Conservation (phyloP, 2,113 vertebrate species). For the Ariopsis seemanni region DNA sequence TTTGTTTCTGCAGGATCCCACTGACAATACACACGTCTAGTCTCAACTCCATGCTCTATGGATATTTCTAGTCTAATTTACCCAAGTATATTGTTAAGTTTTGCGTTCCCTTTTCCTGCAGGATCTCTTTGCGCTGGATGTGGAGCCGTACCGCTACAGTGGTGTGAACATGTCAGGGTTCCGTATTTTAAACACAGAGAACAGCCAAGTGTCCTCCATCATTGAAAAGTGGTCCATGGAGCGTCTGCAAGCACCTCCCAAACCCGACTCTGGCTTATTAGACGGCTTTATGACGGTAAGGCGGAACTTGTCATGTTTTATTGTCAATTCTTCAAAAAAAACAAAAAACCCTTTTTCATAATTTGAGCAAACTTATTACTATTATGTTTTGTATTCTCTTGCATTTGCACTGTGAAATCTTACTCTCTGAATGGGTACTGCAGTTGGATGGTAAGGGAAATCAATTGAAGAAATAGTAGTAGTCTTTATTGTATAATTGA, state of each 20-base stretch:
- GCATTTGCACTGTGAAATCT: not conserved
- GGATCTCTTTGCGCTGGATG: conserved; percentile 96
- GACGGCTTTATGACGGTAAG: conserved; percentile 99
- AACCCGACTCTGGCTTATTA: conserved; percentile 97
- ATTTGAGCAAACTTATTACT: not conserved
- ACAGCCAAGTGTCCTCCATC: conserved; percentile 93
- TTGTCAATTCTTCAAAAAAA: not conserved
- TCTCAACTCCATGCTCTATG: not conserved
- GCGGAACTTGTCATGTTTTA: conserved; percentile 30
- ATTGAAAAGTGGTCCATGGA: conserved; percentile 99
- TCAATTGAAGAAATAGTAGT: conserved; percentile 11
- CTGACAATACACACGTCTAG: conserved; percentile 2
- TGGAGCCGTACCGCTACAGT: conserved; percentile 95
- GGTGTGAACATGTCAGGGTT: conserved; percentile 99
- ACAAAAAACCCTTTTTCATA: not conserved
- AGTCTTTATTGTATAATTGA: conserved; percentile 36
- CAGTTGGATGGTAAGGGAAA: conserved; percentile 14
- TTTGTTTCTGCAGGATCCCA: not conserved
- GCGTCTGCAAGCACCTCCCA: conserved; percentile 92
- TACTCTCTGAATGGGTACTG: not conserved
- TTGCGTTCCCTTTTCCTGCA: conserved; percentile 60
- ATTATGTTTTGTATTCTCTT: not conserved
- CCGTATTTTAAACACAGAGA: conserved; percentile 94
- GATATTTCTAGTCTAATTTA: not conserved
- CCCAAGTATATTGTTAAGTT: not conserved